Evolutionary conservation across 2,888 invertebrate genomes (phyloP).

Genomic region (Mythimna lalbum): DNA sequence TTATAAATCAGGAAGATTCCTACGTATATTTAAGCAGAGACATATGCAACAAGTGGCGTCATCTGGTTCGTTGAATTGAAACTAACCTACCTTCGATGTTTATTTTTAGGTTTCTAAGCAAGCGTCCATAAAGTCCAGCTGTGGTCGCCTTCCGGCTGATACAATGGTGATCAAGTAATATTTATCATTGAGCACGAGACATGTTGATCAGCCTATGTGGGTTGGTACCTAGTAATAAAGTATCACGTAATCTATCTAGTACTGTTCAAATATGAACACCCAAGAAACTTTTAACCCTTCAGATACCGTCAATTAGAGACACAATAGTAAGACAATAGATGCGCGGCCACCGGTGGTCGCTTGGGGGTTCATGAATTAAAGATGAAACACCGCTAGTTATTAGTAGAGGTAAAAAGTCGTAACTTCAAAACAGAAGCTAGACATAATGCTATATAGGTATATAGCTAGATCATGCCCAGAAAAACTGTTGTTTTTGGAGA

Average conservation of each 20-base stretch:
- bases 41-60: slow-evolving; percentile 18
- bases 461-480: too few species aligned
- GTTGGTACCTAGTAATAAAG: neutral
- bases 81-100: neutral
- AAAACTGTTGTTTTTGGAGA: too few species aligned
- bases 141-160: slow-evolving; percentile 3
- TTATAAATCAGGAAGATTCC: neutral
- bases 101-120: slow-evolving; percentile 24
- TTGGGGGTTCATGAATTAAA: too few species aligned
- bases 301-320: too few species aligned
- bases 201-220: neutral
- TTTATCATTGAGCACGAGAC: slow-evolving; percentile 15
- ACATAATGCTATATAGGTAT: too few species aligned
- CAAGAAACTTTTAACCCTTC: neutral
- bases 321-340: too few species aligned
- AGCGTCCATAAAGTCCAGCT: slow-evolving; percentile 19
- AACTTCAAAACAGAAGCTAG: too few species aligned
- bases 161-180: slow-evolving; percentile 7
- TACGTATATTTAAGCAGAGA: neutral
- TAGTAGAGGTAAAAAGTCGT: too few species aligned
- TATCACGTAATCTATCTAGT: neutral
- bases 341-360: too few species aligned
- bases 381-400: neutral
- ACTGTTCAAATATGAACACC: too few species aligned
- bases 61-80: slow-evolving; percentile 12